phyloP scores from a whole-genome alignment of 2,888 invertebrate genomes.

The Conus canariensis region DNA sequence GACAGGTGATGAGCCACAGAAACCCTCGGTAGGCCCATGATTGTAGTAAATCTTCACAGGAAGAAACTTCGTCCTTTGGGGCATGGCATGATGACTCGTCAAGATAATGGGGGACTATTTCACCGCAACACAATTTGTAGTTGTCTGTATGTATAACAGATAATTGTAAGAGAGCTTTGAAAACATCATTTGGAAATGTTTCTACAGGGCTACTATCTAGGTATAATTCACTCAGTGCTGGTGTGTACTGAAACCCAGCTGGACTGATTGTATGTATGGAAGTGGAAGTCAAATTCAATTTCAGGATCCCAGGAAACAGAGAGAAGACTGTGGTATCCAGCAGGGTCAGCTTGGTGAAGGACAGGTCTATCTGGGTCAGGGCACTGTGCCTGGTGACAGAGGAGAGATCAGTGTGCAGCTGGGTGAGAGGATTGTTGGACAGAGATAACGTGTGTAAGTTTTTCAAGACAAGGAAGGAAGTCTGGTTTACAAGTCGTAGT shows the following conservation, averaged over 20 bases:
- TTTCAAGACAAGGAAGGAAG: not conserved
- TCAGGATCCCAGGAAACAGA: not conserved
- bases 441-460: not conserved
- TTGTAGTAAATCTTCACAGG: constrained; percentile 5
- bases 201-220: not conserved
- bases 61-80: not conserved
- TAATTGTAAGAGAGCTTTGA: not conserved
- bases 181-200: not conserved
- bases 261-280: not conserved
- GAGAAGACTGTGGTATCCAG: not conserved
- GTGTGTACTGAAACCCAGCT: not conserved
- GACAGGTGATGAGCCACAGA: not conserved
- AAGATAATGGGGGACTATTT: not conserved
- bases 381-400: not conserved
- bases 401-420: not conserved
- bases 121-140: not conserved
- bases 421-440: not conserved
- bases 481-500: not conserved
- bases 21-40: not conserved
- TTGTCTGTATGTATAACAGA: not conserved
- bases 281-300: not conserved
- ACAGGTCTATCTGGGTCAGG: not conserved
- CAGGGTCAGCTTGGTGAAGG: not conserved
- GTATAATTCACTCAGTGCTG: not conserved
- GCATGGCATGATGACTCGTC: not conserved